These are phyloP conservation scores for Eumerus sabulonum DNA, from an alignment of 2,888 invertebrate species.

Conservation along the genomic window DNA sequence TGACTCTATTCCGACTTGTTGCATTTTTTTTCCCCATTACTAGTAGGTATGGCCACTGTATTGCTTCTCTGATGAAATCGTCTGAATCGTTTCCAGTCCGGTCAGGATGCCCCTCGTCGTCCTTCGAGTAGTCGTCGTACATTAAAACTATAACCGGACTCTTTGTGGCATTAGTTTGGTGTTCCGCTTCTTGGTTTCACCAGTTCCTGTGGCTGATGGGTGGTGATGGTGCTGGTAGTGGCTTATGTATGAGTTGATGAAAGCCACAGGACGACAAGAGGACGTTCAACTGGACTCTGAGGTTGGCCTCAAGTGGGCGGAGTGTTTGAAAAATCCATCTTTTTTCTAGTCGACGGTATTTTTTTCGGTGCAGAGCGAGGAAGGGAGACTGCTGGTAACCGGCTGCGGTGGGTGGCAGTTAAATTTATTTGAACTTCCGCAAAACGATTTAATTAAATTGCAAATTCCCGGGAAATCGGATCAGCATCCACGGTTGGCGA, in stretches of 20 bases:
- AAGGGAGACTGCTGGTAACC: not conserved
- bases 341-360: constrained; percentile 1
- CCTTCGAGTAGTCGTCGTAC: constrained; percentile 33
- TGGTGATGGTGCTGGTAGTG: constrained; percentile 41
- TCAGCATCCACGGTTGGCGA: constrained; percentile 27
- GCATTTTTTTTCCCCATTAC: constrained; percentile 50
- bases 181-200: constrained; percentile 30
- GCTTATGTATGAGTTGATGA: constrained; percentile 55
- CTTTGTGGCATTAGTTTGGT: constrained; percentile 49
- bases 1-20: constrained; percentile 62
- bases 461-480: constrained; percentile 58
- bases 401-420: constrained; percentile 21
- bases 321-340: no score
- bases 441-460: constrained; percentile 67
- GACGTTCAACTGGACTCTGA: constrained; percentile 48
- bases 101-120: no score
- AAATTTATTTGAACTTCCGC: constrained; percentile 64
- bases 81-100: constrained; percentile 30
- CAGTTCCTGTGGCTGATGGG: constrained; percentile 40
- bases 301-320: constrained; percentile 1
- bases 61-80: constrained; percentile 44
- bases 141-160: constrained; percentile 55
- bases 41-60: not conserved
- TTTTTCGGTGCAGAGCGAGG: constrained; percentile 12
- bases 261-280: constrained; percentile 58